These are phyloP conservation scores for Mirza zaza DNA, from an alignment of 2,113 vertebrate species.

Conservation along the genomic window DNA sequence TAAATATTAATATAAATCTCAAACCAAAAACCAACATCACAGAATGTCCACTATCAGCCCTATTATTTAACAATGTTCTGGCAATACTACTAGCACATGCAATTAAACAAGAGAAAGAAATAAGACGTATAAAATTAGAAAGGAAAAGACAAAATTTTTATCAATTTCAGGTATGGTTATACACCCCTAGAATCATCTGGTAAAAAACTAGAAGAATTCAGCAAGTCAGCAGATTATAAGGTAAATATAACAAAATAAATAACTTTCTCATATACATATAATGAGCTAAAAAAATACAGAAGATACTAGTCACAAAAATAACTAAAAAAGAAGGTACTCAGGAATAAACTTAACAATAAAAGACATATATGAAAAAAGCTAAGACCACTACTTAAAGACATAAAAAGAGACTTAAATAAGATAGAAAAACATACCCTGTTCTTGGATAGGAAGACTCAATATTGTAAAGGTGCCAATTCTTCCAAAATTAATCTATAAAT, in stretches of 20 bases:
- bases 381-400: background rate
- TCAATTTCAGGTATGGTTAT: background rate
- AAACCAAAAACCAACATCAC: background rate
- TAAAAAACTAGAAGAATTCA: background rate
- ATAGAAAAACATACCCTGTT: slow-evolving; percentile 18
- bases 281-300: background rate
- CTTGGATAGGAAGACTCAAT: background rate
- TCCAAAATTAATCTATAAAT: slow-evolving; percentile 54
- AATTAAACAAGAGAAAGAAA: background rate
- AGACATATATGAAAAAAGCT: slow-evolving; percentile 16
- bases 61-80: background rate
- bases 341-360: background rate
- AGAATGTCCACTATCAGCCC: background rate
- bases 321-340: slow-evolving; percentile 4
- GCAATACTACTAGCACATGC: background rate
- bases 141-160: background rate
- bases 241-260: background rate
- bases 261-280: slow-evolving; percentile 8
- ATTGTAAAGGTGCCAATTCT: slow-evolving; percentile 14
- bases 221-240: background rate
- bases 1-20: background rate
- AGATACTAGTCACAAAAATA: background rate
- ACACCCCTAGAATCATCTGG: background rate
- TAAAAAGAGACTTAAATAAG: slow-evolving; percentile 1
- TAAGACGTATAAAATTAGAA: background rate